phyloP scores from a whole-genome alignment of 2,888 invertebrate species.

The Melipona bicolor region DNA sequence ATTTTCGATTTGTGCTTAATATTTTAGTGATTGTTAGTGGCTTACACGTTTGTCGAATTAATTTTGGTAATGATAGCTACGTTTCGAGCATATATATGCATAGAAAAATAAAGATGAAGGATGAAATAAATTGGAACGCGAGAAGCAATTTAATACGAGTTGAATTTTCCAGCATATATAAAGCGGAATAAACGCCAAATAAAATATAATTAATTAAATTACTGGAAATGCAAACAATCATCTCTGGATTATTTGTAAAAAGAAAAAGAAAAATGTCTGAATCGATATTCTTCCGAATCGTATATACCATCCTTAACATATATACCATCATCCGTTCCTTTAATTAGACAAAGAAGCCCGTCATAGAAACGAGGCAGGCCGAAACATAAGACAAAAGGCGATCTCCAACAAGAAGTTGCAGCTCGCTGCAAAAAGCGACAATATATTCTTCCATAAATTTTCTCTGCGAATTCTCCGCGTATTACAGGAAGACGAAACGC shows the following conservation, averaged over 20 bases:
- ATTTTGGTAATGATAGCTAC: not conserved
- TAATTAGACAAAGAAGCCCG: not conserved
- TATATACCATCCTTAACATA: not conserved
- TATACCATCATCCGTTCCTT: no score
- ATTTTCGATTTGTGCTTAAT: not conserved
- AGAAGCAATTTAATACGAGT: constrained; percentile 2
- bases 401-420: constrained; percentile 2
- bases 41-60: not conserved
- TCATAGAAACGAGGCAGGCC: not conserved
- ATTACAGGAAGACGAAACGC: not conserved
- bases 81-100: not conserved
- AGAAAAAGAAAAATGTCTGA: no score
- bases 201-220: not conserved
- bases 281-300: no score
- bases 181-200: not conserved
- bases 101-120: not conserved
- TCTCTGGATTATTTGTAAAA: no score
- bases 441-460: constrained; percentile 14
- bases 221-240: not conserved
- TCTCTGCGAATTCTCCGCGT: not conserved
- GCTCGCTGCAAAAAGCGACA: not conserved
- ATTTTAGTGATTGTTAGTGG: not conserved
- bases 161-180: not conserved
- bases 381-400: constrained; percentile 1
- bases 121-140: not conserved